Conservation (phyloP, 1,140 invertebrate genomes). For the Riptortus pedestris region DNA sequence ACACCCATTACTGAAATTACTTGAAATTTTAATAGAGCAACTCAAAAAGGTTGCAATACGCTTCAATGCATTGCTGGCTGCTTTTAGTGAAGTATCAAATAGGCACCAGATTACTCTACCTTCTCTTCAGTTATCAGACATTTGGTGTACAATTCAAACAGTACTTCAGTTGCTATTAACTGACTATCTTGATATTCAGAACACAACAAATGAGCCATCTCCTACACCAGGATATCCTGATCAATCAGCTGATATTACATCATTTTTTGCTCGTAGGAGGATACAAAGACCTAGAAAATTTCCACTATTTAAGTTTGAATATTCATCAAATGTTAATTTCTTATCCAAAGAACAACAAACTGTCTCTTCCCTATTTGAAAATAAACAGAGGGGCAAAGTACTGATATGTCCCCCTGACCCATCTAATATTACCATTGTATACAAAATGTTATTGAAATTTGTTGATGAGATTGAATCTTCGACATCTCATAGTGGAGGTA, state of each 20-base stretch:
- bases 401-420: slow-evolving; percentile 61
- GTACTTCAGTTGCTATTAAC: slow-evolving; percentile 69
- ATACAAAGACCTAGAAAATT: slow-evolving; percentile 49
- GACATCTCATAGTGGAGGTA: slow-evolving; percentile 31
- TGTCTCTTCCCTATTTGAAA: background rate
- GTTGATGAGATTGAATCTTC: slow-evolving; percentile 59
- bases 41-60: slow-evolving; percentile 59
- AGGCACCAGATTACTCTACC: slow-evolving; percentile 42
- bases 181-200: slow-evolving; percentile 75
- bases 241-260: slow-evolving; percentile 48
- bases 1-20: slow-evolving; percentile 42
- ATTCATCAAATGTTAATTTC: slow-evolving; percentile 51
- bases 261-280: slow-evolving; percentile 55
- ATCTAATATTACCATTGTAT: slow-evolving; percentile 65
- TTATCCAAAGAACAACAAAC: slow-evolving; percentile 7
- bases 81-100: slow-evolving; percentile 47
- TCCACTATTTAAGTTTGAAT: slow-evolving; percentile 67
- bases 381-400: slow-evolving; percentile 39
- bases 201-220: slow-evolving; percentile 48
- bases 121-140: slow-evolving; percentile 67
- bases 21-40: slow-evolving; percentile 59
- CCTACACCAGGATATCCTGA: slow-evolving; percentile 46
- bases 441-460: slow-evolving; percentile 61
- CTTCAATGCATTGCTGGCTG: slow-evolving; percentile 49
- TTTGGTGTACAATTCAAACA: slow-evolving; percentile 79